Evolutionary conservation across 2,888 invertebrate species (phyloP), one percentile per base, ranked within the genome.

Genomic region (Coecobrya sp.): DNA sequence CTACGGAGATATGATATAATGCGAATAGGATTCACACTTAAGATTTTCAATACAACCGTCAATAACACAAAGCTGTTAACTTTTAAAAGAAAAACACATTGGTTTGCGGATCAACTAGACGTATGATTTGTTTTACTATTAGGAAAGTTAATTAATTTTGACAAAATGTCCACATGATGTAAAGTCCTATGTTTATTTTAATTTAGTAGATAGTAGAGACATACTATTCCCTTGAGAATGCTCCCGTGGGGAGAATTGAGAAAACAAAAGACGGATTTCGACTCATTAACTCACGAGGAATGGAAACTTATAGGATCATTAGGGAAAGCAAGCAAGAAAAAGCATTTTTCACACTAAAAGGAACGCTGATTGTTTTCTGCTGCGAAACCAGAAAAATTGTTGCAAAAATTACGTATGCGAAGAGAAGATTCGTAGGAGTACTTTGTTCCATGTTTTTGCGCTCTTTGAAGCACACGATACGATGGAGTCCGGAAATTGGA

Each of bases 151-250:
- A 36, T n/a, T n/a, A n/a, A n/a, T n/a, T n/a, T n/a, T n/a, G n/a
- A n/a, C n/a, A n/a, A n/a, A n/a, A n/a, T n/a, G n/a, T n/a, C n/a
- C n/a, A n/a, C n/a, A n/a, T n/a, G n/a, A n/a, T n/a, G n/a, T n/a
- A n/a, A n/a, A n/a, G n/a, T n/a, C n/a, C n/a, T n/a, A n/a, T n/a
- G n/a, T n/a, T n/a, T n/a, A n/a, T n/a, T n/a, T n/a, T n/a, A n/a
- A n/a, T 55, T 52, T 19, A 86, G 86, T 81, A 92, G 92, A 92
- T 92, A 42, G 92, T 92, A 16, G 92, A 88, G 62, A 68, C 88
- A 27, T 87, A 52, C 45, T 92, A 92, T 45, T 81, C 81, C n/a
- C 42, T 76, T n/a, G 87, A 91, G 25, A 68, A 87, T 30, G 19
- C 62, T 0, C 87, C 84, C 76, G 55, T 92, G 11, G 92, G 92